Evolutionary conservation across 1,140 invertebrate genomes (phyloP).

Genomic region (Leucophenga varia): DNA sequence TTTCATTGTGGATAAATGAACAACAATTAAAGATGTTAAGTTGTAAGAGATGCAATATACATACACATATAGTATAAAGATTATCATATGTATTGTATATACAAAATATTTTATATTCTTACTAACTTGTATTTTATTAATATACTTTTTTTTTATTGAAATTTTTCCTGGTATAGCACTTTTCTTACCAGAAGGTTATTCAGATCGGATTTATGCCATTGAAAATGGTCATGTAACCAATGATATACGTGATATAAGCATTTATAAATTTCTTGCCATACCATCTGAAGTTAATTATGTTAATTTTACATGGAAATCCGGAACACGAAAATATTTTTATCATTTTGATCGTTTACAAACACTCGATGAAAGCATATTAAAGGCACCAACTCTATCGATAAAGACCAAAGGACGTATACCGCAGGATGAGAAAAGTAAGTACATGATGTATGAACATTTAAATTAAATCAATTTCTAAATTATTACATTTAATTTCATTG

Average conservation of each 20-base stretch:
- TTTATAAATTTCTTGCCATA: conserved; percentile 84
- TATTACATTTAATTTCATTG: too few species aligned
- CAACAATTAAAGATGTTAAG: conserved; percentile 87
- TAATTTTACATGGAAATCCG: conserved; percentile 91
- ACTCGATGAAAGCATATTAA: conserved; percentile 78
- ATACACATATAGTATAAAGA: neutral
- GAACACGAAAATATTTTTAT: conserved; percentile 81
- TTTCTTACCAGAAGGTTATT: conserved; percentile 45
- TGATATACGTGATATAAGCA: conserved; percentile 85
- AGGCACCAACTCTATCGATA: conserved; percentile 84
- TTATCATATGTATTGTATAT: neutral
- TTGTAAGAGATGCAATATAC: conserved; percentile 59
- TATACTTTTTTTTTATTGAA: conserved; percentile 7
- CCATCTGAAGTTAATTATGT: conserved; percentile 87
- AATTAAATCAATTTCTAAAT: too few species aligned
- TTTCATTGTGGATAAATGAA: conserved; percentile 85
- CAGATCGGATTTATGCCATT: conserved; percentile 86
- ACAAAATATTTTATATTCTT: neutral
- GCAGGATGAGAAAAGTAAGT: conserved; percentile 75
- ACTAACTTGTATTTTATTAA: neutral
- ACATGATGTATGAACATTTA: too few species aligned
- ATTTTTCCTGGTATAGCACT: conserved; percentile 26
- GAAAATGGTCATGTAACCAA: conserved; percentile 79
- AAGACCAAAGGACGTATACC: conserved; percentile 81
- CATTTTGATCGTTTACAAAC: conserved; percentile 84